Evolutionary conservation across 2,888 invertebrate genomes (phyloP).

Genomic region (Asteroscopus sphinx): DNA sequence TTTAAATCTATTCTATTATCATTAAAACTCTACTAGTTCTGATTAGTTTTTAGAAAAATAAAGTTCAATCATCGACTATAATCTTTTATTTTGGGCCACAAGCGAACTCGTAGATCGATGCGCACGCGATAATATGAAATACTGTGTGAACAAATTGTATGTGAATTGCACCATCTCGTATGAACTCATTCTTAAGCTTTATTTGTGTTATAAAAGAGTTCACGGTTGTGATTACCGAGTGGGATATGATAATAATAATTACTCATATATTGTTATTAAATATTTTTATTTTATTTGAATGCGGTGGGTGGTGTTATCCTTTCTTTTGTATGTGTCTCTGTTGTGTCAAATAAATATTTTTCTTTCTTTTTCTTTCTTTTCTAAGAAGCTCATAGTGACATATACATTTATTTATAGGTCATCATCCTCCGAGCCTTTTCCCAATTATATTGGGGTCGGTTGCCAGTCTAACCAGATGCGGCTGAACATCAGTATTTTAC

Average conservation of each 20-base stretch:
- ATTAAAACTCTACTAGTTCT: too few species aligned
- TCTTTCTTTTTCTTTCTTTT: too few species aligned
- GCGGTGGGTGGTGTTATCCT: not conserved
- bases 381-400: too few species aligned
- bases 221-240: not conserved
- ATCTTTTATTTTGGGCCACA: conserved; percentile 27
- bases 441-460: too few species aligned
- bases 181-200: conserved; percentile 28
- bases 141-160: conserved; percentile 54
- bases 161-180: conserved; percentile 37
- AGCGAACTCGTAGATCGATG: conserved; percentile 34
- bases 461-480: too few species aligned
- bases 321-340: too few species aligned
- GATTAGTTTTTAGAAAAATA: too few species aligned
- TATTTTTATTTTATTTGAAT: not conserved
- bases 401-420: too few species aligned
- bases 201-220: conserved; percentile 13
- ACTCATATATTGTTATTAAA: not conserved
- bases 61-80: not conserved
- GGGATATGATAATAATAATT: not conserved
- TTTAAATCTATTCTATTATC: too few species aligned
- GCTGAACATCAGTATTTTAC: too few species aligned
- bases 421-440: too few species aligned
- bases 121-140: conserved; percentile 56
- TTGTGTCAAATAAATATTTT: too few species aligned